These are phyloP conservation scores for Sthenelais limicola DNA, from an alignment of 2,888 invertebrate species.

Conservation along the genomic window DNA sequence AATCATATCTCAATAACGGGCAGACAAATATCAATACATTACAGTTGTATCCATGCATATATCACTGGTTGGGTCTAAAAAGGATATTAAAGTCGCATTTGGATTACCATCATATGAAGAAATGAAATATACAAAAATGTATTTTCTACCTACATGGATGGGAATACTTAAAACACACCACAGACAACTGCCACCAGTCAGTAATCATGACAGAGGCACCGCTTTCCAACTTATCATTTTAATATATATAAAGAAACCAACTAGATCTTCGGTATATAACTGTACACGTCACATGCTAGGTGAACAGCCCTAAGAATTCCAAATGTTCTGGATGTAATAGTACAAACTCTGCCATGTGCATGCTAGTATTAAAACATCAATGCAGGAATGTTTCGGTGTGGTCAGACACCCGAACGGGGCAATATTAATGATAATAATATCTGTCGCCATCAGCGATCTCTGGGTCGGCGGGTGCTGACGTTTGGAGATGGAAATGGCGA, in stretches of 20 bases:
- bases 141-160: constrained; percentile 31
- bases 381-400: no score
- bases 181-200: constrained; percentile 35
- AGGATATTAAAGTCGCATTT: constrained; percentile 9
- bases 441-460: no score
- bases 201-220: neutral
- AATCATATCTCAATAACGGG: no score
- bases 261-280: neutral
- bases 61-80: constrained; percentile 27
- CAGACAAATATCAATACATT: no score
- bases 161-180: constrained; percentile 30
- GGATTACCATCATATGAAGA: constrained; percentile 28
- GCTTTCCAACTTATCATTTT: neutral
- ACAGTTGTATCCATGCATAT: constrained; percentile 33
- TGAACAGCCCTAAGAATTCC: no score
- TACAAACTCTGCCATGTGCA: no score
- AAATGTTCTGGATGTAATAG: no score
- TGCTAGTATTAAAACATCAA: no score
- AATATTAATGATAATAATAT: no score
- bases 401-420: no score
- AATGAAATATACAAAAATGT: constrained; percentile 33
- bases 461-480: no score
- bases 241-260: neutral
- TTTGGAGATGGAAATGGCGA: no score
- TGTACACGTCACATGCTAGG: neutral